A percentile compares a stretch with the other conserved stretches of the same genome.
phyloP scores from a whole-genome alignment of 2,113 vertebrate genomes.

The Cepphus grylle region DNA sequence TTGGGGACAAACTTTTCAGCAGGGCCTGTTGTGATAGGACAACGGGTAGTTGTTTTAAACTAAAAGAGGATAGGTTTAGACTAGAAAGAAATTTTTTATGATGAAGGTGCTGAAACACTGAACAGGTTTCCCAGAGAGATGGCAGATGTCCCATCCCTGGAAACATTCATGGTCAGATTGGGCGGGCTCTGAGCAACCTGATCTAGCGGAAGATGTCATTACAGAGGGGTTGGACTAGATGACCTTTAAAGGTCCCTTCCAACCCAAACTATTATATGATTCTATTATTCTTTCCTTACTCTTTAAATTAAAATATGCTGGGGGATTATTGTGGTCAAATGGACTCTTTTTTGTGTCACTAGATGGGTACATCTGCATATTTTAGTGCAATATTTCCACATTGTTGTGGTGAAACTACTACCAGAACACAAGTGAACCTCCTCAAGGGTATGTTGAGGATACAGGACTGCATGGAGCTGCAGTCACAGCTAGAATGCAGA shows the following conservation, averaged over 20 bases:
- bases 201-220: not conserved
- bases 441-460: fast-evolving
- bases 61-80: not conserved
- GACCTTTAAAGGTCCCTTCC: not conserved
- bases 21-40: not conserved
- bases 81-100: not conserved
- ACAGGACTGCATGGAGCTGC: not conserved
- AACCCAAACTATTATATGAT: not conserved
- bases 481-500: not conserved
- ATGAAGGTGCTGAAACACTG: not conserved
- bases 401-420: not conserved
- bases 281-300: not conserved
- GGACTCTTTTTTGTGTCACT: not conserved
- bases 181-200: not conserved
- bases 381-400: not conserved
- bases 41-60: not conserved
- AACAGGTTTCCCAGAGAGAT: not conserved
- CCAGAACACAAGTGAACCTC: not conserved
- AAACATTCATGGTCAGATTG: not conserved
- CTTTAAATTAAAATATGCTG: not conserved
- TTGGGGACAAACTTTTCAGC: not conserved
- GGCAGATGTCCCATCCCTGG: not conserved
- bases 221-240: not conserved
- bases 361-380: not conserved
- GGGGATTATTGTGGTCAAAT: not conserved